Conservation (phyloP, 1,140 invertebrate genomes). For the Hyphantria cunea region DNA sequence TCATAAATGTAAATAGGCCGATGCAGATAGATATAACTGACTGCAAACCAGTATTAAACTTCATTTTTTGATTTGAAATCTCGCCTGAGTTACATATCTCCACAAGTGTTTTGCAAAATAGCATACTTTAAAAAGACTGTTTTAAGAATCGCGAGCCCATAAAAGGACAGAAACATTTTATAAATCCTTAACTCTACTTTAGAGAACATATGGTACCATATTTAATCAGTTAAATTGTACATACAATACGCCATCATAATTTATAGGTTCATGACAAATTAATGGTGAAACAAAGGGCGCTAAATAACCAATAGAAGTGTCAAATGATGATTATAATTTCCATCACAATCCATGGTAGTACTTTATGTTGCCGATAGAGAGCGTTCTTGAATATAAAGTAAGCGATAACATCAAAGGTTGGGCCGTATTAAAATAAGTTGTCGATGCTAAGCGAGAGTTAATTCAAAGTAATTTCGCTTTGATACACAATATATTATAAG, state of each 20-base stretch:
- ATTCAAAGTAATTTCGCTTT: constrained; percentile 12
- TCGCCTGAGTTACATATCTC: too few relatives aligned
- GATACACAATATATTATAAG: constrained; percentile 6
- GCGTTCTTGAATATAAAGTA: constrained; percentile 57
- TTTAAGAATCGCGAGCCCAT: too few relatives aligned
- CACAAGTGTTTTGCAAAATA: too few relatives aligned
- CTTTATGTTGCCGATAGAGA: constrained; percentile 62
- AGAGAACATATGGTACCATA: constrained; percentile 9
- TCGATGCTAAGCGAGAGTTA: neutral
- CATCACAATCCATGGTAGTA: constrained; percentile 57
- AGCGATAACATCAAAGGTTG: constrained; percentile 58
- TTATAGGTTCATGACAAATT: constrained; percentile 7
- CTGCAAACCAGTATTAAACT: too few relatives aligned
- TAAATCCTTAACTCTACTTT: neutral
- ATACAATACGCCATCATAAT: constrained; percentile 6
- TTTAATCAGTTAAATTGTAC: neutral
- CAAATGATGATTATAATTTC: constrained; percentile 68
- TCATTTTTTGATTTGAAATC: too few relatives aligned
- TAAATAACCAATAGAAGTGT: constrained; percentile 48
- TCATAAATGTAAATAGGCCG: too few relatives aligned
- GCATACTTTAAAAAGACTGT: too few relatives aligned
- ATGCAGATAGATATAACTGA: too few relatives aligned
- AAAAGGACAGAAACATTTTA: neutral
- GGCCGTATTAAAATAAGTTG: constrained; percentile 33
- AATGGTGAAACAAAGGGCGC: constrained; percentile 38